Base-by-base conservation (phyloP, 2,888 invertebrate genomes). In the Hoplodrina ambigua region DNA sequence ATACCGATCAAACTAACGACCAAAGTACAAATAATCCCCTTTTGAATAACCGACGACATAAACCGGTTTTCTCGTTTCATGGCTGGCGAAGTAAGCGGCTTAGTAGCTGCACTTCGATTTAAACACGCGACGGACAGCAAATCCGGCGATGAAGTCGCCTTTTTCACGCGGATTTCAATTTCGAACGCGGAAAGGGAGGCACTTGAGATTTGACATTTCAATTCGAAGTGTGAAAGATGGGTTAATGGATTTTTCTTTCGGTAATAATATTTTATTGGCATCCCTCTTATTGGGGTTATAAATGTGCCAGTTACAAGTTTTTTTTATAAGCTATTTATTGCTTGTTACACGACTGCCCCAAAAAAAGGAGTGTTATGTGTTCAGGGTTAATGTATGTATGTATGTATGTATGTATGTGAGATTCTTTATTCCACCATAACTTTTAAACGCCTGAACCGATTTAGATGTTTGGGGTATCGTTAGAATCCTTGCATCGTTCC, bases 81-180 rank as follows among this genome's bases (percentile, higher is more conserved):
- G n/a, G 37, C 19, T 15, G 46, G 20, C 10, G 19, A 61, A 19
- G 10, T 75, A 69, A 79, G 75, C 69, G 15, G 80, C 63, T 76
- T 75, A 68, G 13, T 5, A n/a, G 10, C 30, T 74, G 63, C 46
- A 61, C 52, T 69, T 49, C 13, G 15, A 0, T 10, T 30, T 46
- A 19, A 52, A 61, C 15, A 25, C 10, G 54, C 53, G n/a, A 55
- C 19, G 60, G 44, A 74, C 52, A n/a, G 11, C 6, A 46, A 58
- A 61, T 25, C 8, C 10, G 1, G 19, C 17, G 37, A 62, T n/a
- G 55, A 55, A 53, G 11, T 44, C 49, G 49, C 17, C 17, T 58
- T 57, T 50, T 54, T 58, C 25, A 37, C n/a, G 65, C 49, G 72
- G 65, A 61, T 78, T 78, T 25, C 52, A 50, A 54, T 50, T 50